Base-by-base conservation (phyloP, 1,140 invertebrate species). In the Brachionus manjavacas region DNA sequence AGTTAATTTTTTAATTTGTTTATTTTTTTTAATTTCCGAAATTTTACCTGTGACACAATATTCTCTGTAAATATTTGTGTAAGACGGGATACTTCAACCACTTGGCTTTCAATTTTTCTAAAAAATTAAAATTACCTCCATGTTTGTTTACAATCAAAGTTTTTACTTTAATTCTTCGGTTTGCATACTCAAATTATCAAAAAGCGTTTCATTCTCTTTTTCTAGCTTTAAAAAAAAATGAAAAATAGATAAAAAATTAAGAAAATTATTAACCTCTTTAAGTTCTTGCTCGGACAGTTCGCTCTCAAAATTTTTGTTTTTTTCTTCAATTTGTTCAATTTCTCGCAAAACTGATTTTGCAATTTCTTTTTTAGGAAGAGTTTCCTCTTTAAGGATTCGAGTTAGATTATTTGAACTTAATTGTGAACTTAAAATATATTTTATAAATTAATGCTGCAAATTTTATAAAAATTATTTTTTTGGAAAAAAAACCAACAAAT, bases 31-130 rank as follows among this genome's bases (percentile, higher is more conserved):
- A 64, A 39, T 14, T 1, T 78, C 20, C 4, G 8, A 16, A 20
- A 52, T 31, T 43, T 81, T 41, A 81, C 79, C 41, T 81, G 79
- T 12, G 79, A 81, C 28, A 81, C 79, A 46, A 81, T 81, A 25
- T 81, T 81, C 39, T 81, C 79, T 3, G 79, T 41, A 64, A 81
- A 81, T 81, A 81, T 81, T 64, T 81, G 79, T 25, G 79, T 81
- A 3, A 81, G 25, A 16, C 52, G 31, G 3, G 79, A 60, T 12
- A 81, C 79, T 64, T 81, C 79, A 43, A 81, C 64, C 2, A 81
- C 79, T 81, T 81, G 49, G n/a, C 79, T 64, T 35, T 81, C 52
- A 81, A 81, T 64, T 31, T 81, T 39, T 68, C 79, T 81, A 31
- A 81, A 64, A 64, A 64, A 39, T 64, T 35, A 23, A 14, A 64